These are phyloP conservation scores for Chouioia cunea DNA, from an alignment of 2,888 invertebrate genomes.

Conservation along the genomic window DNA sequence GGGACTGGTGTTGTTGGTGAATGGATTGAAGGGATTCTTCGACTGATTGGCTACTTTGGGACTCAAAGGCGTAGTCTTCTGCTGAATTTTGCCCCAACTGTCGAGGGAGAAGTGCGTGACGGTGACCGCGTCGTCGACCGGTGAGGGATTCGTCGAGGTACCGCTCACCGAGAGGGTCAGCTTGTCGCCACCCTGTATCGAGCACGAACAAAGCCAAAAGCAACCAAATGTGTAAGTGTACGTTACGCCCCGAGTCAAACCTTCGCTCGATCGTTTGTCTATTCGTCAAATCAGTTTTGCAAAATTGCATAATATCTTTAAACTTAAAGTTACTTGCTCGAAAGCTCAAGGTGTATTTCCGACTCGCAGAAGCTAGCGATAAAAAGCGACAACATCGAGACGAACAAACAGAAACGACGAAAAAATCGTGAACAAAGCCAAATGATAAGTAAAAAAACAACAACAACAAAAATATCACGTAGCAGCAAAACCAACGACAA, in stretches of 20 bases:
- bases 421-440: slow-evolving; percentile 25
- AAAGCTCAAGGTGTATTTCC: slow-evolving; percentile 44
- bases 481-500: slow-evolving; percentile 26
- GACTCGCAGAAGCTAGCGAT: slow-evolving; percentile 50
- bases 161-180: slow-evolving; percentile 77
- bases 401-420: slow-evolving; percentile 30
- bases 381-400: slow-evolving; percentile 50
- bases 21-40: slow-evolving; percentile 68
- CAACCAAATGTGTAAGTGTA: slow-evolving; percentile 51
- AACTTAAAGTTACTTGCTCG: no score
- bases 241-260: slow-evolving; percentile 41
- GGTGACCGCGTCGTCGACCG: slow-evolving; percentile 71
- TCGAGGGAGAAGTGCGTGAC: slow-evolving; percentile 73
- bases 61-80: slow-evolving; percentile 64
- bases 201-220: slow-evolving; percentile 55
- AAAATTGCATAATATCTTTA: no score
- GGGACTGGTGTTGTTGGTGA: slow-evolving; percentile 56
- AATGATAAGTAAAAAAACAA: no score
- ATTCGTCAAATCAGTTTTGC: no score
- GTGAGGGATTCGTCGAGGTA: slow-evolving; percentile 54
- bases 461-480: slow-evolving; percentile 23
- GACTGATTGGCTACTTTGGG: slow-evolving; percentile 62
- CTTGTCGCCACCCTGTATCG: slow-evolving; percentile 77
- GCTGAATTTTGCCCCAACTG: slow-evolving; percentile 71
- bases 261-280: neutral